A percentile compares a stretch with the other conserved stretches of the same genome.
These are phyloP conservation scores for Stigmatopora nigra DNA, from an alignment of 2,113 vertebrate species.

Conservation along the genomic window DNA sequence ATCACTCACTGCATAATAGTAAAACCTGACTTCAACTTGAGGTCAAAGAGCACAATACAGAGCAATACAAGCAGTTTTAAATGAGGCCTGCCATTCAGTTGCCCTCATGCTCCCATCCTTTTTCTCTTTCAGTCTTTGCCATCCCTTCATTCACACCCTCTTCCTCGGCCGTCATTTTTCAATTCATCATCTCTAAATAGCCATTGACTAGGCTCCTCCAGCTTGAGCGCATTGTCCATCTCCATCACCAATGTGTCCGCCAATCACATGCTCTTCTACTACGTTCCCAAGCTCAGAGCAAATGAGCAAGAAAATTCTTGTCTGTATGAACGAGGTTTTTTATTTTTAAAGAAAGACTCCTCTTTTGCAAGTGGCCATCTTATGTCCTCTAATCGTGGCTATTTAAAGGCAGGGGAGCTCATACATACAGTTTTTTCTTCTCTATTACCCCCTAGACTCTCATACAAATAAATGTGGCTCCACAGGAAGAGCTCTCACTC, in stretches of 20 bases:
- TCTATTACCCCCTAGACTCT: conserved; percentile 37
- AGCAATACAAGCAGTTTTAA: conserved; percentile 46
- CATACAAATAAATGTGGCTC: conserved; percentile 29
- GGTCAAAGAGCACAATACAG: conserved; percentile 57
- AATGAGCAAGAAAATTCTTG: not conserved
- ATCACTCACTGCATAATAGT: not conserved
- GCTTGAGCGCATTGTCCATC: conserved; percentile 52
- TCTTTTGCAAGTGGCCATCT: conserved; percentile 11
- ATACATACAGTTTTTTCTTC: conserved; percentile 29
- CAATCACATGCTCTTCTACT: conserved; percentile 53
- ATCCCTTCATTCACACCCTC: conserved; percentile 56
- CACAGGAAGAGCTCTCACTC: conserved; percentile 40
- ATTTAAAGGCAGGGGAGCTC: conserved; percentile 2
- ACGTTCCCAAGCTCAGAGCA: conserved; percentile 34
- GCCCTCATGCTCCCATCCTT: conserved; percentile 50
- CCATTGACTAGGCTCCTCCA: conserved; percentile 61
- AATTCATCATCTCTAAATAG: conserved; percentile 61
- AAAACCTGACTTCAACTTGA: conserved; percentile 34
- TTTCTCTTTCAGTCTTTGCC: conserved; percentile 52
- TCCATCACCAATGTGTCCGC: conserved; percentile 59
- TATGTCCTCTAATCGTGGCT: conserved; percentile 49
- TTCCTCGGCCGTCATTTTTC: conserved; percentile 65
- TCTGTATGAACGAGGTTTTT: not conserved
- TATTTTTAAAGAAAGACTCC: not conserved
- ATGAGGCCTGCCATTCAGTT: conserved; percentile 34